Conservation (phyloP, 2,113 vertebrate genomes). For the Aegotheles bennettii region DNA sequence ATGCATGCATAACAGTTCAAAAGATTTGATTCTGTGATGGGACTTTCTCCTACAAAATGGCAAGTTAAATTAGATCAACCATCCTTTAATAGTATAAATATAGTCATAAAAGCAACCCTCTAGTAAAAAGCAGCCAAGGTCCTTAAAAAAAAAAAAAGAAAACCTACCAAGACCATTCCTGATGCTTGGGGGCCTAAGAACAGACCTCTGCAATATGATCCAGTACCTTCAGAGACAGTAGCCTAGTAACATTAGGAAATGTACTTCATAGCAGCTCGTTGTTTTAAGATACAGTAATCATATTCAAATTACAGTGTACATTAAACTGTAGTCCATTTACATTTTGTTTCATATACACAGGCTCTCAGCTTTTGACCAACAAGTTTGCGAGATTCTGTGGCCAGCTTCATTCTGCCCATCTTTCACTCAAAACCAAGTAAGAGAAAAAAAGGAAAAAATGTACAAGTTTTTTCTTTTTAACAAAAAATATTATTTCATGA, state of each 20-base stretch:
- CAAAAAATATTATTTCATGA: constrained; percentile 74
- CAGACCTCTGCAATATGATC: constrained; percentile 74
- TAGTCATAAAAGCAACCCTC: constrained; percentile 83
- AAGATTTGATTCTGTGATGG: constrained; percentile 67
- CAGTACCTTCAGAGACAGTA: constrained; percentile 84
- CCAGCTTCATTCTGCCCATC: constrained; percentile 83
- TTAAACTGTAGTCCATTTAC: constrained; percentile 75
- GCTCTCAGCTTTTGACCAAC: constrained; percentile 79
- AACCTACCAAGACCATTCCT: constrained; percentile 60
- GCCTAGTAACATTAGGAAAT: constrained; percentile 82
- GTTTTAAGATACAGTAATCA: constrained; percentile 75
- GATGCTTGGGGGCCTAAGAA: constrained; percentile 71
- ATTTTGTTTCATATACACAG: constrained; percentile 75
- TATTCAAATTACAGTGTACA: constrained; percentile 77
- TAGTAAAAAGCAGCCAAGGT: constrained; percentile 85
- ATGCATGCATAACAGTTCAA: constrained; percentile 81
- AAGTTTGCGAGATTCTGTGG: constrained; percentile 64
- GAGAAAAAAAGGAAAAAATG: constrained; percentile 65
- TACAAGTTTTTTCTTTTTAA: constrained; percentile 63
- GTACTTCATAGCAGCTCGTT: constrained; percentile 77
- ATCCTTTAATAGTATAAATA: constrained; percentile 87
- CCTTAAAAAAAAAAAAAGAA: constrained; percentile 40
- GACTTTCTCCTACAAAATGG: constrained; percentile 79
- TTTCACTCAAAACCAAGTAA: constrained; percentile 60
- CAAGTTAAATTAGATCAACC: constrained; percentile 79